Base-by-base conservation (phyloP, 1,140 invertebrate genomes). In the Centruroides sculpturatus region DNA sequence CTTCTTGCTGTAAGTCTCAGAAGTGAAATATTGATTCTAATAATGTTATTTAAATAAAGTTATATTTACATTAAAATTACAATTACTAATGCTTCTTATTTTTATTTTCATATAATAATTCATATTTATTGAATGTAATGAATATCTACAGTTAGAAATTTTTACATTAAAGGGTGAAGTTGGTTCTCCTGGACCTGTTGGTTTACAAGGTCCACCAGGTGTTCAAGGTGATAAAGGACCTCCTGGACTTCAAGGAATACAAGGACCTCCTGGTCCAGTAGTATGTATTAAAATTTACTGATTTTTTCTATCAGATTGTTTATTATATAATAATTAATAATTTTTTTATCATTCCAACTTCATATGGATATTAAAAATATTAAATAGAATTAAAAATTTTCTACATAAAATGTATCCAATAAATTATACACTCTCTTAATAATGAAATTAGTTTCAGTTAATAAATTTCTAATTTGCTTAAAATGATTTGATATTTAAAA, bases 211-310 rank as follows among this genome's bases (percentile, higher is more conserved):
- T 5, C 57, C 65, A 49, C 65, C 59, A 41, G 67, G 67, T 23
- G 3, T 13, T 10, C 41, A 47, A 57, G 86, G 86, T 47, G 85
- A 88, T 67, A 79, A 82, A 46, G 87, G 87, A 53, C 74, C 78
- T 51, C 80, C 84, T 35, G 86, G 86, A 9, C 71, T 78, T n/a
- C 76, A 82, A 56, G 79, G 87, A 13, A 53, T 64, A 49, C 61
- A 67, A 71, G 83, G 85, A 34, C 78, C 75, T 5, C 79, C 83
- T 35, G 85, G 84, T 11, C 76, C 78, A 48, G 56, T 63, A 11
- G 68, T 59, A 55, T 56, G 48, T 59, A 47, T 23, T 41, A 41
- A 6, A 8, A 41, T 41, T 8, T 41, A 5, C 41, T 41, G 3
- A 41, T 23, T 23, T 23, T 23, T 23, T 23, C 23, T 23, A 23